Percentiles rank a stretch among this genome's conserved stretches.
phyloP scores from a whole-genome alignment of 2,888 invertebrate genomes.

The Metallyticus violacea region DNA sequence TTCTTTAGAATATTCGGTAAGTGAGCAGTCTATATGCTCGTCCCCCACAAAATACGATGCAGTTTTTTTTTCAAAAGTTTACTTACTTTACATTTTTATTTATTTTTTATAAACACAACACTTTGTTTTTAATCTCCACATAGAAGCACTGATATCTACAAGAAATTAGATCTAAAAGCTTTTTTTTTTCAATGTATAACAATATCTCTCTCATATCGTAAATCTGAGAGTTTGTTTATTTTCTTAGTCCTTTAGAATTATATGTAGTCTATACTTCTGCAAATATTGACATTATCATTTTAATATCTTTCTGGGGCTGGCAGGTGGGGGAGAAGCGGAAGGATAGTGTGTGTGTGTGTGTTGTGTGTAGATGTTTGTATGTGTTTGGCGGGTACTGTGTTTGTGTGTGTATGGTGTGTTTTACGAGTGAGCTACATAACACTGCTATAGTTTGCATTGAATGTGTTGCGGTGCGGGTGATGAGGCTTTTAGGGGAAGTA shows the following conservation, averaged over 20 bases:
- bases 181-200: slow-evolving; percentile 28
- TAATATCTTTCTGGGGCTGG: slow-evolving; percentile 4
- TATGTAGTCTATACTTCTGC: slow-evolving; percentile 25
- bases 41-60: slow-evolving; percentile 30
- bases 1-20: slow-evolving; percentile 34
- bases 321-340: not conserved
- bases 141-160: slow-evolving; percentile 30
- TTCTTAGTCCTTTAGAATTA: slow-evolving; percentile 27
- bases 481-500: not conserved
- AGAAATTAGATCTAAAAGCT: slow-evolving; percentile 26
- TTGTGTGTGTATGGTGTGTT: not conserved
- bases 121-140: slow-evolving; percentile 26
- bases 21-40: slow-evolving; percentile 29
- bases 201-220: slow-evolving; percentile 22
- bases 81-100: slow-evolving; percentile 26
- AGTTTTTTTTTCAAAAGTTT: slow-evolving; percentile 28
- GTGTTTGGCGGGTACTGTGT: not conserved
- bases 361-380: not conserved
- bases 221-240: slow-evolving; percentile 12
- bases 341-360: not conserved
- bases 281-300: slow-evolving; percentile 20
- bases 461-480: not conserved
- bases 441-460: too few relatives aligned
- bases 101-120: slow-evolving; percentile 28
- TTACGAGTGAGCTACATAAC: not conserved